Conservation (phyloP, 1,140 invertebrate genomes). For the Harlomillsia oculata region DNA sequence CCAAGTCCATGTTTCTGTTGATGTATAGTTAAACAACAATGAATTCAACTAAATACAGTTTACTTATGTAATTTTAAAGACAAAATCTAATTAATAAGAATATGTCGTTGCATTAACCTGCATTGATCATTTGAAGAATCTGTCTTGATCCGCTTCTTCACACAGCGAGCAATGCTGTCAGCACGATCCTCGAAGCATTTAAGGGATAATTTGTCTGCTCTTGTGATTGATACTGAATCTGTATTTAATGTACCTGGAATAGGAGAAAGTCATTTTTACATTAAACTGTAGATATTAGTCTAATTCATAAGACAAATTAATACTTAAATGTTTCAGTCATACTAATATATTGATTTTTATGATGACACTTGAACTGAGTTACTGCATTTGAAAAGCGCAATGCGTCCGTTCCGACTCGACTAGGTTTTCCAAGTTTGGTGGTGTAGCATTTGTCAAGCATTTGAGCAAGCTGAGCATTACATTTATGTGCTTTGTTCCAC, state of each 20-base stretch:
- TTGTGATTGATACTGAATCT: not conserved
- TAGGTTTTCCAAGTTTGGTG: not conserved
- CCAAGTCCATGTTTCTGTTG: not conserved
- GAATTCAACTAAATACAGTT: too few species aligned
- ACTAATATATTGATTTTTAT: slow-evolving; percentile 4
- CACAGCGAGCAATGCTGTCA: not conserved
- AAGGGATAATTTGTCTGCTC: not conserved
- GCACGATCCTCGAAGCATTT: not conserved
- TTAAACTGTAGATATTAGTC: not conserved
- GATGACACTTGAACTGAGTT: not conserved
- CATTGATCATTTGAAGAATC: not conserved
- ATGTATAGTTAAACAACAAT: too few species aligned
- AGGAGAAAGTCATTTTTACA: not conserved
- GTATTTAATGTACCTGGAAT: not conserved
- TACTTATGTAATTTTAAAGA: not conserved
- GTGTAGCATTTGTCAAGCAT: not conserved
- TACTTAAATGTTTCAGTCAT: too few species aligned
- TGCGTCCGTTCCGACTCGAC: not conserved
- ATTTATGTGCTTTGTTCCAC: not conserved
- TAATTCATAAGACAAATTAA: too few species aligned
- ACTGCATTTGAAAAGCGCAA: not conserved
- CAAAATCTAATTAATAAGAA: not conserved
- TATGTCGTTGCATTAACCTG: too few species aligned
- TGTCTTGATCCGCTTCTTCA: not conserved
- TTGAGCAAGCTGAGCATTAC: not conserved